Evolutionary conservation across 2,888 invertebrate genomes (phyloP).

Genomic region (Baccha elongata): DNA sequence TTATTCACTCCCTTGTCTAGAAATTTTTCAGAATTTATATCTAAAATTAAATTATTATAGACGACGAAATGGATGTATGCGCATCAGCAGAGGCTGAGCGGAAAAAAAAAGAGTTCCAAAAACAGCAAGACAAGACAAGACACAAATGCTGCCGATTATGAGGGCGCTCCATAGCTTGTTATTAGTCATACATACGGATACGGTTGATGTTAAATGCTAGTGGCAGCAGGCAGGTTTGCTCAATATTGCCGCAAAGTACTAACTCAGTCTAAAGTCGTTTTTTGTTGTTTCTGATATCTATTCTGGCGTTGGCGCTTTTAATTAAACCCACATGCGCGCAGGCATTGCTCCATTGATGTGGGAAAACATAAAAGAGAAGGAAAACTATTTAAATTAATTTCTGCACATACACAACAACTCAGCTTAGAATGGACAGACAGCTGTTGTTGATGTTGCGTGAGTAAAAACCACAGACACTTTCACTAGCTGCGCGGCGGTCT

Average conservation of each 20-base stretch:
- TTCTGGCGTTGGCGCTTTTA: slow-evolving; percentile 62
- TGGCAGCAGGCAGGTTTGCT: slow-evolving; percentile 36
- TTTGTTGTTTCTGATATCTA: not conserved
- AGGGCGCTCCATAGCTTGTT: slow-evolving; percentile 65
- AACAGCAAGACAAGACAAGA: slow-evolving; percentile 30
- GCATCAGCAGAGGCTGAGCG: not conserved
- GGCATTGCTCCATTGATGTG: slow-evolving; percentile 25
- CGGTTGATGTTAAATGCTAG: slow-evolving; percentile 36
- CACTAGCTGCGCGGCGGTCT: slow-evolving; percentile 39
- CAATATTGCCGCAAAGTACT: slow-evolving; percentile 6
- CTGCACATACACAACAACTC: slow-evolving; percentile 42
- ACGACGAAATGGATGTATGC: not conserved
- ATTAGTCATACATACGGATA: slow-evolving; percentile 42
- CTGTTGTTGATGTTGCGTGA: slow-evolving; percentile 32
- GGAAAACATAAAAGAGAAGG: not conserved
- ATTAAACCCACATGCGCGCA: slow-evolving; percentile 70
- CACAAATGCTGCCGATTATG: slow-evolving; percentile 38
- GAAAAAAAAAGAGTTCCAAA: slow-evolving; percentile 28
- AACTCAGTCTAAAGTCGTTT: slow-evolving; percentile 2
- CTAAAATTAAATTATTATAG: slow-evolving; percentile 59
- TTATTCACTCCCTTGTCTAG: slow-evolving; percentile 62
- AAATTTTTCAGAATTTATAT: slow-evolving; percentile 48
- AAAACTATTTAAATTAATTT: slow-evolving; percentile 52
- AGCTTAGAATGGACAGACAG: slow-evolving; percentile 53
- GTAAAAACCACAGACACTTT: slow-evolving; percentile 60